Evolutionary conservation across 2,888 invertebrate species (phyloP).

Genomic region (Taphrorychus bicolor): DNA sequence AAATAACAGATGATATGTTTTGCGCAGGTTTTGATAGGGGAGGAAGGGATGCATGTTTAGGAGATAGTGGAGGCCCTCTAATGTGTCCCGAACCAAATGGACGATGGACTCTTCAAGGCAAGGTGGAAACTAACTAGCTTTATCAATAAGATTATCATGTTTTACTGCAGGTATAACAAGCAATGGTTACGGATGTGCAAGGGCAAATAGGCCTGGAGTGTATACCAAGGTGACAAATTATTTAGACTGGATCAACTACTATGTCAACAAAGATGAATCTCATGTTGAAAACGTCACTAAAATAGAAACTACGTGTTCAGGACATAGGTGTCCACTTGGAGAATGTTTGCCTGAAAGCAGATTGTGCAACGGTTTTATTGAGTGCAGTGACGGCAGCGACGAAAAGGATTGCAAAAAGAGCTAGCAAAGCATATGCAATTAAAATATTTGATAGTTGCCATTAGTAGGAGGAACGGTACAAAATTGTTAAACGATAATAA

Average conservation of each 20-base stretch:
- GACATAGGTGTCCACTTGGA: conserved; percentile 78
- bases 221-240: conserved; percentile 83
- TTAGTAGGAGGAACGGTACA: not conserved
- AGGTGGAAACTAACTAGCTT: not conserved
- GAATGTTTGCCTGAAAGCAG: conserved; percentile 75
- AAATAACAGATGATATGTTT: conserved; percentile 82
- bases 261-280: conserved; percentile 56
- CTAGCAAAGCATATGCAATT: not conserved
- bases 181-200: conserved; percentile 81
- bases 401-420: conserved; percentile 66
- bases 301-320: conserved; percentile 63
- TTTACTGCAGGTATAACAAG: conserved; percentile 72
- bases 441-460: not conserved
- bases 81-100: conserved; percentile 73
- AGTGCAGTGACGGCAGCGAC: conserved; percentile 79
- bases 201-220: conserved; percentile 79
- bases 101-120: conserved; percentile 54
- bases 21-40: conserved; percentile 83
- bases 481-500: not conserved
- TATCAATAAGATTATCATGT: not conserved
- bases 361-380: conserved; percentile 79
- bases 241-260: conserved; percentile 72
- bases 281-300: conserved; percentile 39
- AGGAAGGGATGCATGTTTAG: conserved; percentile 80
- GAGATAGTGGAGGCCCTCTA: conserved; percentile 81